Conservation (phyloP, 2,888 invertebrate species). For the Poecilus cupreus region DNA sequence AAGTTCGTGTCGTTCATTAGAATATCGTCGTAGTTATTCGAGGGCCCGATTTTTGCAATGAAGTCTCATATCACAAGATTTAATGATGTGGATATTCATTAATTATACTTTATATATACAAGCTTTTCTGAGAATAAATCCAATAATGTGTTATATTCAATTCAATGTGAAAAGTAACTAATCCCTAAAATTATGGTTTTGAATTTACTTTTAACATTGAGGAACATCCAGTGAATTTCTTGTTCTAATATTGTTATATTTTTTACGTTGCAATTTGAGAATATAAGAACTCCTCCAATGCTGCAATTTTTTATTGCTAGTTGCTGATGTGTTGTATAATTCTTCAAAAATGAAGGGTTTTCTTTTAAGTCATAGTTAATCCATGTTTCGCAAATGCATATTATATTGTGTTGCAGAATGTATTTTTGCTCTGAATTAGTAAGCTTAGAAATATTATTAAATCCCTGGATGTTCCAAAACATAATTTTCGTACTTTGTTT, state of each 20-base stretch:
- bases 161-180: not conserved
- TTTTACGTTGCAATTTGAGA: not conserved
- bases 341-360: not conserved
- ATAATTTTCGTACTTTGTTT: not conserved
- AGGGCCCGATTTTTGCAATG: not conserved
- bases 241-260: not conserved
- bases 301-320: not conserved
- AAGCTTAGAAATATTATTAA: not conserved
- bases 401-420: not conserved
- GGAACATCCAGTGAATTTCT: slow-evolving; percentile 1
- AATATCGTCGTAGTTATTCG: not conserved
- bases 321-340: not conserved
- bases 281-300: not conserved
- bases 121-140: not conserved
- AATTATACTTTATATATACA: not conserved
- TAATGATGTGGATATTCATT: not conserved
- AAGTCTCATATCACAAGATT: not conserved
- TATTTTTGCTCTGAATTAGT: not conserved
- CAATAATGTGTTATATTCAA: not conserved
- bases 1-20: not conserved
- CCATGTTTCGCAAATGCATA: slow-evolving; percentile 1
- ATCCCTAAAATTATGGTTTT: not conserved
- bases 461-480: slow-evolving; percentile 9
- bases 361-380: not conserved
- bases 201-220: not conserved